phyloP scores from a whole-genome alignment of 2,888 invertebrate genomes.

The Trissolcus brochymenae region DNA sequence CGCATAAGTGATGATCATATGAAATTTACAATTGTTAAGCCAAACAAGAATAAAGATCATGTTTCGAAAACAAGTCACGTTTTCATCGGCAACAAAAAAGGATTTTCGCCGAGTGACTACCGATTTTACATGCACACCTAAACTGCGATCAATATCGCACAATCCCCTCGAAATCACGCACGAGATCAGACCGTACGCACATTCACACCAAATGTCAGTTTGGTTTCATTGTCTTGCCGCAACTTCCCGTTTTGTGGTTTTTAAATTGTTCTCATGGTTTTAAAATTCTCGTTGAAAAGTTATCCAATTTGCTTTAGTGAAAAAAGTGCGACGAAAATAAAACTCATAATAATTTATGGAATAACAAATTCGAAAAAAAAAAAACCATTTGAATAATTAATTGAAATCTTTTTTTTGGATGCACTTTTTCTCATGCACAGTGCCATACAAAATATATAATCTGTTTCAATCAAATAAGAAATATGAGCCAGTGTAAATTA shows the following conservation, averaged over 20 bases:
- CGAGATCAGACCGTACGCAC: slow-evolving; percentile 21
- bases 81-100: slow-evolving; percentile 3
- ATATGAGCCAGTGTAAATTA: too few species aligned
- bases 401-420: too few species aligned
- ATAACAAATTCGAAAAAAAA: too few species aligned
- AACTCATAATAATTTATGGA: too few species aligned
- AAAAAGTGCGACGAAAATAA: too few species aligned
- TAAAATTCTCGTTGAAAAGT: not conserved
- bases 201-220: slow-evolving; percentile 21
- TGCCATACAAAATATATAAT: too few species aligned
- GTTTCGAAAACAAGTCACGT: slow-evolving; percentile 8
- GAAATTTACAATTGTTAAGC: slow-evolving; percentile 40
- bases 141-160: slow-evolving; percentile 25
- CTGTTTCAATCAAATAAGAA: too few species aligned
- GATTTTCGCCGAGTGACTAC: slow-evolving; percentile 21
- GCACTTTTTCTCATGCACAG: too few species aligned
- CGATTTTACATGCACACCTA: slow-evolving; percentile 14
- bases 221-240: slow-evolving; percentile 28
- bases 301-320: too few species aligned
- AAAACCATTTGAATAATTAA: too few species aligned
- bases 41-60: slow-evolving; percentile 21
- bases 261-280: slow-evolving; percentile 2
- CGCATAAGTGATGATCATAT: slow-evolving; percentile 27
- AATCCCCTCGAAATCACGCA: slow-evolving; percentile 26
- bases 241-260: slow-evolving; percentile 17